Base-by-base conservation (phyloP, 2,888 invertebrate species). In the Papilio demoleus region DNA sequence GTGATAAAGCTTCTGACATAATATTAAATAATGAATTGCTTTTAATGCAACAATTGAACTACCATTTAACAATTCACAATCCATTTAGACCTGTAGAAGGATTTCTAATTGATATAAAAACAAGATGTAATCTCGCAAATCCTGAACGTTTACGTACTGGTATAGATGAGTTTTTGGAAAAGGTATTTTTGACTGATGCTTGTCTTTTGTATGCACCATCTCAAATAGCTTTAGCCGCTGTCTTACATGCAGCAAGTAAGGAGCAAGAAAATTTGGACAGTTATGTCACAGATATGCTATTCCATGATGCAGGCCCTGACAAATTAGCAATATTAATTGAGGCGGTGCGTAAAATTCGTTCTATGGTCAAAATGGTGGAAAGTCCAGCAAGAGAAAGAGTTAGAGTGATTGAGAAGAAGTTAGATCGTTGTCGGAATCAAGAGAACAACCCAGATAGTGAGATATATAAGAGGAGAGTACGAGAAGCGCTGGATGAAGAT, bases 1-100 rank as follows among this genome's bases (percentile, higher is more conserved):
- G 97, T 74, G 97, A 96, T 76, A 98, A 98, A 82, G 98, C 98
- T 12, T 96, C 97, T 12, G 98, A 98, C 80, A 97, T 98, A 67
- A 98, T 99, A 77, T 92, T 99, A 56, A 98, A 98, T 76, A 98
- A 98, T 87, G 99, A 99, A 88, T 90, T 99, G 67, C 90, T 98
- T 2, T 89, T 99, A 19, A 99, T 99, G 97, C 97, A 98, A 76
- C 97, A 98, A 75, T 88, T 99, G 8, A 97, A 98, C 83, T 99
- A 98, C 84, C 97, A 99, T 88, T 94, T 99, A 70, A 97, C 98
- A 0, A 95, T 99, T 70, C 99, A 99, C 83, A 98, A 98, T 90
- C 99, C 99, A 0, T 99, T 96, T 86, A 94, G 99, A 72, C 97
- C 99, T 0, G 95, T 99, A 0, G 99, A 99, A 91, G 99, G 99